Conservation (phyloP, 35 echinoderm and acorn worm genomes). For the Lytechinus pictus region DNA sequence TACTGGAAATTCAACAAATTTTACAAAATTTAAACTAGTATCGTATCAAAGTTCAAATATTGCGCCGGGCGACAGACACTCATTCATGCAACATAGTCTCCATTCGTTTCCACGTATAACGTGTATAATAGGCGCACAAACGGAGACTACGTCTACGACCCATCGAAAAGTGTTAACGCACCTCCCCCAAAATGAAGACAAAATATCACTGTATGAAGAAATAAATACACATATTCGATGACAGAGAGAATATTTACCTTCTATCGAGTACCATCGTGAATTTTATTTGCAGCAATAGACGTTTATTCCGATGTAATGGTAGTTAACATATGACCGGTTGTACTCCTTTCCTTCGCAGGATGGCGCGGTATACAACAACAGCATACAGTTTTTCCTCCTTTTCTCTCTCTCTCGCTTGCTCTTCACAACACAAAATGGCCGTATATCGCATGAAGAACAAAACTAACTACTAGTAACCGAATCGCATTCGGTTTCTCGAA, state of each 20-base stretch:
- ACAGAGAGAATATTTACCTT: not conserved
- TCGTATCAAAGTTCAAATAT: slow-evolving; percentile 22
- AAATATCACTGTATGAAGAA: not conserved
- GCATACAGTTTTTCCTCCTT: not conserved
- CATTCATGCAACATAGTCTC: slow-evolving; percentile 32
- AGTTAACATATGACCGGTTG: not conserved
- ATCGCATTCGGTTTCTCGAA: not conserved
- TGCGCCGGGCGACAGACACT: not conserved
- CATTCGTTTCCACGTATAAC: slow-evolving; percentile 20
- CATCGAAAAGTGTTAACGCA: not conserved
- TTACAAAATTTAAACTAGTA: not conserved
- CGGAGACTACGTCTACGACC: not conserved
- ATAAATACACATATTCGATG: not conserved
- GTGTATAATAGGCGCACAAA: not conserved
- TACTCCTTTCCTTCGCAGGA: not conserved
- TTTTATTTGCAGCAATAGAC: not conserved
- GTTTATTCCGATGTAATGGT: not conserved
- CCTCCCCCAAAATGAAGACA: not conserved
- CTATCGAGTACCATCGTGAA: not conserved
- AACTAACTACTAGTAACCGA: not conserved
- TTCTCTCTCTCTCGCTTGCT: not conserved
- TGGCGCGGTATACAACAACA: not conserved
- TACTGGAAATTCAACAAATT: not conserved
- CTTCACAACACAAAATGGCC: not conserved
- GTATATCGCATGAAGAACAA: not conserved